Evolutionary conservation across 1,140 invertebrate genomes (phyloP), one percentile per base, ranked within the genome.

Genomic region (Megathymus violae): DNA sequence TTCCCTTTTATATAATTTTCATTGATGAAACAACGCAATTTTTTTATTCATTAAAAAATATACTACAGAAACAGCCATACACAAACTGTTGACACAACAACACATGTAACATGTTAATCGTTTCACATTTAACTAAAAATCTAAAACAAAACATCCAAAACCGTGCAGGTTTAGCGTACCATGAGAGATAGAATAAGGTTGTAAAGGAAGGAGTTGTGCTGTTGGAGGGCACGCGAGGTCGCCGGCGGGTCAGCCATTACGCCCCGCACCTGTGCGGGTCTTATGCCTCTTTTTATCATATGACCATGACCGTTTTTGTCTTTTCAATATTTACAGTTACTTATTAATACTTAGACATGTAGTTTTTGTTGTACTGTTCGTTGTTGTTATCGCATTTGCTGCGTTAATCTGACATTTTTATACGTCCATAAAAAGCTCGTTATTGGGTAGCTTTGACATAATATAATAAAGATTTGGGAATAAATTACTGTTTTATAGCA

Each of bases 121-220:
- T 22, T 22, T 22, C 19, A 3, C 5, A 22, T 22, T 5, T 22
- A 22, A 3, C 19, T n/a, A n/a, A 22, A 22, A 22, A 22, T 22
- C 19, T 22, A 3, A n/a, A n/a, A n/a, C n/a, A n/a, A 51, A 34
- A 14, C 19, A 15, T 4, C 17, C 7, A 13, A 16, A 64, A 47
- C 15, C 50, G 25, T 44, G 58, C 71, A 77, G 71, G 74, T 77
- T 66, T 27, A 65, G 11, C 66, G 60, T 10, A 61, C 44, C n/a
- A n/a, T n/a, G n/a, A n/a, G n/a, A n/a, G n/a, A n/a, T n/a, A n/a
- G 63, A 69, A 74, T 74, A 71, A 71, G 64, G 58, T 51, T 64
- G 65, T 74, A 69, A 72, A 72, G 71, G 75, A 76, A 74, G 62
- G 67, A 64, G n/a, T n/a, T n/a, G 36, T 52, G 58, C 68, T 63